A percentile compares a stretch with the other conserved stretches of the same genome.
Evolutionary conservation across 1,140 invertebrate species (phyloP).

Genomic region (Meloidogyne exigua): DNA sequence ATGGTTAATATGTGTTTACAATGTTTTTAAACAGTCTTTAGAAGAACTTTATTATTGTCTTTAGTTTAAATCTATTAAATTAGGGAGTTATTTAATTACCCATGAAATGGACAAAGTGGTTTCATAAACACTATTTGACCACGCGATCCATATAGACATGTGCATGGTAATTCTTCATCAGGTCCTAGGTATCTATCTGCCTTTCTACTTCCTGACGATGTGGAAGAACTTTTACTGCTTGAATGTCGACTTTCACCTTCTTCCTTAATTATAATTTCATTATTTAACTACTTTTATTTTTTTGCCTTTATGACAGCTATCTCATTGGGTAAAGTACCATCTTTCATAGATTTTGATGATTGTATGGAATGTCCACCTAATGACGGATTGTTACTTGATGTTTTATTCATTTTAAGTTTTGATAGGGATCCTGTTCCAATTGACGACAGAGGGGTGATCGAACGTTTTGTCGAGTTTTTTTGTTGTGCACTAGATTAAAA

Average conservation of each 20-base stretch:
- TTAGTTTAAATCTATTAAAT: background rate
- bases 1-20: background rate
- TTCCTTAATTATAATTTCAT: background rate
- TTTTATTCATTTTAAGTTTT: constrained; percentile 2
- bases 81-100: constrained; percentile 27
- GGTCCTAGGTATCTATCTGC: constrained; percentile 51
- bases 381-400: constrained; percentile 10
- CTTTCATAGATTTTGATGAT: constrained; percentile 9
- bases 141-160: constrained; percentile 54
- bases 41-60: background rate
- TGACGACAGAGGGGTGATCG: background rate
- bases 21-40: background rate
- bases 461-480: background rate
- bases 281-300: background rate
- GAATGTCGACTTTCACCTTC: constrained; percentile 10
- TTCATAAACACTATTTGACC: constrained; percentile 59
- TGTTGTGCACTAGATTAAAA: background rate
- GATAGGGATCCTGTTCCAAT: background rate
- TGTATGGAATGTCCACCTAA: background rate
- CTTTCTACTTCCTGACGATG: background rate
- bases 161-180: constrained; percentile 58
- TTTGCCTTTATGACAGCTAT: constrained; percentile 21
- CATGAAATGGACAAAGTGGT: constrained; percentile 61
- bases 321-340: constrained; percentile 14
- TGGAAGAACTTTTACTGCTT: constrained; percentile 20